These are phyloP conservation scores for Cosmia trapezina DNA, from an alignment of 2,888 invertebrate species.

Conservation along the genomic window DNA sequence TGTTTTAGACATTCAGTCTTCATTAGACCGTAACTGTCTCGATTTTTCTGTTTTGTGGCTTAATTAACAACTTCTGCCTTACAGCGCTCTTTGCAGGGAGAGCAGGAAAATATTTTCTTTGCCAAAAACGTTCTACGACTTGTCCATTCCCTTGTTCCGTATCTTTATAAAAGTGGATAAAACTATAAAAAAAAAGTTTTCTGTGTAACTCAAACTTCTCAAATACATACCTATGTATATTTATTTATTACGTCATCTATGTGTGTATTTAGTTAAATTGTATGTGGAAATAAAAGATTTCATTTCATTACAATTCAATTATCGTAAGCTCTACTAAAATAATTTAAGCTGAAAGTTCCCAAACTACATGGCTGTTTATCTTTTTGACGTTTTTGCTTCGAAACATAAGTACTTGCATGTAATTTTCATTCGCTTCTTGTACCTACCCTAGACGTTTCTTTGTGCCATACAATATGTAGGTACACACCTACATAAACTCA, in stretches of 20 bases:
- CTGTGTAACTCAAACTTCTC: neutral
- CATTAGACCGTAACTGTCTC: conserved; percentile 50
- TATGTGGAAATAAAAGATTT: no score
- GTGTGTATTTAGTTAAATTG: no score
- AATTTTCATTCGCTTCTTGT: neutral
- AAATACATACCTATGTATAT: no score
- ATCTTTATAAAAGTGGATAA: neutral
- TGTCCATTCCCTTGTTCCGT: neutral
- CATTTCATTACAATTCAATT: neutral
- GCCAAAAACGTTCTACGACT: conserved; percentile 3
- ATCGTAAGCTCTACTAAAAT: neutral
- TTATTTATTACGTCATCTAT: no score
- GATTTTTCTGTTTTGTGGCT: conserved; percentile 50
- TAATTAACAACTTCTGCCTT: conserved; percentile 53
- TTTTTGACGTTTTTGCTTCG: neutral
- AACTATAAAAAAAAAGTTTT: neutral
- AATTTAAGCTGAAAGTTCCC: neutral
- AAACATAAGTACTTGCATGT: neutral
- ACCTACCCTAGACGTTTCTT: neutral
- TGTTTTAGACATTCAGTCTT: conserved; percentile 49
- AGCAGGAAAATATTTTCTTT: conserved; percentile 11
- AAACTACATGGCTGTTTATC: neutral
- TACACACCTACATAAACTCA: neutral
- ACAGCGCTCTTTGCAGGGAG: conserved; percentile 11
- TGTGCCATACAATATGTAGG: neutral